These are phyloP conservation scores for Epinephelus lanceolatus DNA, from an alignment of 2,113 vertebrate species.

Conservation along the genomic window DNA sequence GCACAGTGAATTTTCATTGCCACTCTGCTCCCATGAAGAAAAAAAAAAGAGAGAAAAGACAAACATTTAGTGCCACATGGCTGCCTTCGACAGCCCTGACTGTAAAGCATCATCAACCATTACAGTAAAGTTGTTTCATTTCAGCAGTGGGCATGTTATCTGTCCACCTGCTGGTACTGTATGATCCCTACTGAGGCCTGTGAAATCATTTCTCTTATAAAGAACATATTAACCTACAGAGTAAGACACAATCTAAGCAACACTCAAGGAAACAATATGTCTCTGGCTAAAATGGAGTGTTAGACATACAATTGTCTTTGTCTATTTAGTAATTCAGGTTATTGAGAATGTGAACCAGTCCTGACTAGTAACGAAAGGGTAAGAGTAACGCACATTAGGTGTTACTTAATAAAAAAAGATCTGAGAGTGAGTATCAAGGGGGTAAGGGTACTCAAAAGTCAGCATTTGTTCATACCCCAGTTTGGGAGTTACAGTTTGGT, in stretches of 20 bases:
- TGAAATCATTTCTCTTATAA: neutral
- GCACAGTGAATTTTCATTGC: slow-evolving; percentile 38
- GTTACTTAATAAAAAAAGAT: neutral
- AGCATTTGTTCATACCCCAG: too few relatives aligned
- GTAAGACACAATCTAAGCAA: neutral
- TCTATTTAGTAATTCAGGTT: neutral
- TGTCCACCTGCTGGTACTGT: slow-evolving; percentile 5
- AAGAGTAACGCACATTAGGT: too few relatives aligned
- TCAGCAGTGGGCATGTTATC: slow-evolving; percentile 16
- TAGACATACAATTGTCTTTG: neutral
- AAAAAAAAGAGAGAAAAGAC: neutral
- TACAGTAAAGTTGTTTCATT: slow-evolving; percentile 24
- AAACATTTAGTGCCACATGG: slow-evolving; percentile 27
- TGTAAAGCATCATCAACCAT: slow-evolving; percentile 34
- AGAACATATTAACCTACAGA: slow-evolving; percentile 18
- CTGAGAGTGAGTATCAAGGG: neutral
- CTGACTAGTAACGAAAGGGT: neutral
- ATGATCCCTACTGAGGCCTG: slow-evolving; percentile 3
- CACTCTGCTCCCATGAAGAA: slow-evolving; percentile 34
- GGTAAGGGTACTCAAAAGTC: too few relatives aligned
- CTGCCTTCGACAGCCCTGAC: slow-evolving; percentile 21
- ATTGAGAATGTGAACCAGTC: neutral
- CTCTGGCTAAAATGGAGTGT: neutral
- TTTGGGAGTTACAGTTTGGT: too few relatives aligned
- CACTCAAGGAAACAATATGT: neutral